These are phyloP conservation scores for Proisotoma minuta DNA, from an alignment of 2,888 invertebrate species.

Conservation along the genomic window DNA sequence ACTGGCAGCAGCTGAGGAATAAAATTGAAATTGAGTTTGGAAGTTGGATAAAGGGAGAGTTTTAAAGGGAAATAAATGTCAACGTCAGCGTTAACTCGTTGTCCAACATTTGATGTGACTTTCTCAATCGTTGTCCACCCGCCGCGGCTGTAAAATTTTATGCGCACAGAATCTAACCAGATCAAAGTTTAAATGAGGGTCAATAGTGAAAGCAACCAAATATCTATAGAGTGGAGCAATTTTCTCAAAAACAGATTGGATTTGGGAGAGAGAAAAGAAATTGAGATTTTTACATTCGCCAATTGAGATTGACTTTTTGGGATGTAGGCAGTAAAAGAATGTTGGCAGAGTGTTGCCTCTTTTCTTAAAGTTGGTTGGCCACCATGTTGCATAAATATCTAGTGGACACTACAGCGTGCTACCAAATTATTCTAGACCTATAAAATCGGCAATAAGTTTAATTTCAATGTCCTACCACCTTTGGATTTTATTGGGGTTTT, in stretches of 20 bases:
- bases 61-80: conserved; percentile 15
- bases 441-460: no score
- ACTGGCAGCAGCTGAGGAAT: neutral
- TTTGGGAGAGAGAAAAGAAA: neutral
- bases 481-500: no score
- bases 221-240: no score
- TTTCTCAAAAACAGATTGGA: conserved; percentile 6
- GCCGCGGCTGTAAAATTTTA: conserved; percentile 13
- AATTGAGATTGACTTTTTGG: neutral
- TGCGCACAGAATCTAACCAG: neutral
- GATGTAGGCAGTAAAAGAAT: neutral
- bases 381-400: no score
- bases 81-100: conserved; percentile 11
- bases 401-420: no score
- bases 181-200: neutral
- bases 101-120: neutral
- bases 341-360: neutral
- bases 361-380: neutral
- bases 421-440: no score
- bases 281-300: neutral
- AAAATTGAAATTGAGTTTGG: conserved; percentile 7
- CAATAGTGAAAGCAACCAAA: no score
- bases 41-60: conserved; percentile 7
- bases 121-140: neutral
- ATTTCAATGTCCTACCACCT: no score